phyloP scores from a whole-genome alignment of 2,888 invertebrate species.

The Tetramorium bicarinatum region DNA sequence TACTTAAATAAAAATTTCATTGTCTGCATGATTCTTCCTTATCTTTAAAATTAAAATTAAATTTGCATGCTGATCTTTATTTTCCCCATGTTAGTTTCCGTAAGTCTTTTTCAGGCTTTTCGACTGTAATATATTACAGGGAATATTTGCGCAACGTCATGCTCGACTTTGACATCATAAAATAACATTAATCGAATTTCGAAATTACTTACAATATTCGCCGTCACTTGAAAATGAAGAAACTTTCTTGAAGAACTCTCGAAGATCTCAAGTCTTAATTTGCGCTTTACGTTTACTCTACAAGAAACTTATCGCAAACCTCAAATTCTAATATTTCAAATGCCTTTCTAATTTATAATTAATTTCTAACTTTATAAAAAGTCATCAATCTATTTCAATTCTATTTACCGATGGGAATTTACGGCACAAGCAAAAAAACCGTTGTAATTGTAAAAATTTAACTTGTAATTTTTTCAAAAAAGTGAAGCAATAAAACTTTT shows the following conservation, averaged over 20 bases:
- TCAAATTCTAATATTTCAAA: not conserved
- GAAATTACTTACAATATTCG: slow-evolving; percentile 33
- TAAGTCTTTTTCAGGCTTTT: not conserved
- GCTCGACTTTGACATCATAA: not conserved
- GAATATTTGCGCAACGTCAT: slow-evolving; percentile 5
- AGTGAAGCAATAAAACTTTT: not conserved
- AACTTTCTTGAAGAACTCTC: slow-evolving; percentile 28
- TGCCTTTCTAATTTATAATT: slow-evolving; percentile 21
- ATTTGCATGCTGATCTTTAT: not conserved
- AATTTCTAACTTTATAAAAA: slow-evolving; percentile 15
- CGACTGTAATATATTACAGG: slow-evolving; percentile 11
- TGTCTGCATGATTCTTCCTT: not conserved
- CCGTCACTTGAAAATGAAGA: slow-evolving; percentile 14
- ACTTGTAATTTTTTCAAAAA: too few relatives aligned
- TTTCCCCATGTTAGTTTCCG: not conserved
- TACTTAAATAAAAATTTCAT: slow-evolving; percentile 1
- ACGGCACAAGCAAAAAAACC: not conserved
- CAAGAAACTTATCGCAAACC: slow-evolving; percentile 14
- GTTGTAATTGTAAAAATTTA: not conserved
- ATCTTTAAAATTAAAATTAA: not conserved
- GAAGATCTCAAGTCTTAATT: slow-evolving; percentile 3
- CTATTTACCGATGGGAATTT: not conserved
- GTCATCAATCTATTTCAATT: not conserved
- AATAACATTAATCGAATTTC: slow-evolving; percentile 41
- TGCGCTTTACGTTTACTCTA: slow-evolving; percentile 33